Evolutionary conservation across 2,113 vertebrate species (phyloP).

Genomic region (Scophthalmus maximus): DNA sequence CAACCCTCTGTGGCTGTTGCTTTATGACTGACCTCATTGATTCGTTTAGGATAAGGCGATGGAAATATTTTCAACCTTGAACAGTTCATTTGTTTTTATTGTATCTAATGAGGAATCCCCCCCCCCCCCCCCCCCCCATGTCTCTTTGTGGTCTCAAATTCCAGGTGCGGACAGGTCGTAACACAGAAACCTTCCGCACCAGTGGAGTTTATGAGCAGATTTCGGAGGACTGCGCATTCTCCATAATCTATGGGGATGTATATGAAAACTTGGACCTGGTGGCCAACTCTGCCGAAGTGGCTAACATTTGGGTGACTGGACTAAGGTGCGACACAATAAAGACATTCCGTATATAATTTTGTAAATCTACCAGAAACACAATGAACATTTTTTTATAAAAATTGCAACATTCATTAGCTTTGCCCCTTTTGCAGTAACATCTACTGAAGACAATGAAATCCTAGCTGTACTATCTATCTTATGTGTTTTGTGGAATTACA

Average conservation of each 20-base stretch:
- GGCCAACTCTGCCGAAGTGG: slow-evolving; percentile 91
- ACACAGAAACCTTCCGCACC: slow-evolving; percentile 95
- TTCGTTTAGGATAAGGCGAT: background rate
- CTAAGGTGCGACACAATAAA: slow-evolving; percentile 82
- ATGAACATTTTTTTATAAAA: too few relatives aligned
- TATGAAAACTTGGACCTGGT: slow-evolving; percentile 94
- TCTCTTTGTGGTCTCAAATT: slow-evolving; percentile 11
- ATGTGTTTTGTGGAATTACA: background rate
- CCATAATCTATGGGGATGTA: slow-evolving; percentile 92
- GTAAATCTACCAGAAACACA: background rate
- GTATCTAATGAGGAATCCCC: background rate
- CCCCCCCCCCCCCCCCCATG: too few relatives aligned
- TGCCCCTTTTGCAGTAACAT: background rate
- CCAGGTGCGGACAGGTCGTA: slow-evolving; percentile 90
- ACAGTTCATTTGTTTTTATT: slow-evolving; percentile 21
- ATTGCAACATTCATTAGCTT: background rate
- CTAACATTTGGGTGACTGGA: slow-evolving; percentile 96
- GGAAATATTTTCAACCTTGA: slow-evolving; percentile 16
- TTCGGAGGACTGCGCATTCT: slow-evolving; percentile 95
- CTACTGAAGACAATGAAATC: background rate
- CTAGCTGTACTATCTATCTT: background rate
- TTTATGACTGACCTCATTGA: slow-evolving; percentile 12
- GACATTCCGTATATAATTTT: background rate
- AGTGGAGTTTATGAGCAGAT: slow-evolving; percentile 95
- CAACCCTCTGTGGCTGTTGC: background rate